A percentile compares a stretch with the other conserved stretches of the same genome.
These are phyloP conservation scores for Tupiocoris notatus DNA, from an alignment of 2,888 invertebrate species.

Conservation along the genomic window DNA sequence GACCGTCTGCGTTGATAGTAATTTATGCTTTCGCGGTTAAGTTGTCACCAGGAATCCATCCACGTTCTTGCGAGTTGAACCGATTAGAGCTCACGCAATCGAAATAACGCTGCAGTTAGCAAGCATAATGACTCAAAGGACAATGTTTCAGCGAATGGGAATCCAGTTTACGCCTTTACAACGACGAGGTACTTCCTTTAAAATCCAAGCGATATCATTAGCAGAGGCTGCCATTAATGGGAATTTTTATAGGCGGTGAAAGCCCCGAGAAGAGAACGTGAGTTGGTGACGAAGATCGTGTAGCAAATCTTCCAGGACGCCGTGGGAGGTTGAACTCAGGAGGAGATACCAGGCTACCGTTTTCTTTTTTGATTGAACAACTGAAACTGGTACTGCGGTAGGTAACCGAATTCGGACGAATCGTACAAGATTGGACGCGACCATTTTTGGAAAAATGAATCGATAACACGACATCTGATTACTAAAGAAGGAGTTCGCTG, in stretches of 20 bases:
- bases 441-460: not conserved
- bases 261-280: not conserved
- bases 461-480: too few relatives aligned
- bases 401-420: not conserved
- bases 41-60: too few relatives aligned
- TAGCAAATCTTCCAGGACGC: conserved; percentile 8
- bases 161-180: not conserved
- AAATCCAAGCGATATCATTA: not conserved
- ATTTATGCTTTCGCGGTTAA: too few relatives aligned
- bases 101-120: not conserved
- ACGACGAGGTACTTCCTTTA: not conserved
- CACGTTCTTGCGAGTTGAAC: not conserved
- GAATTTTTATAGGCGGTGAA: not conserved
- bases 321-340: conserved; percentile 4
- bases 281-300: not conserved
- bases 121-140: not conserved
- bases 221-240: not conserved
- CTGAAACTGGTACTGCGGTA: not conserved
- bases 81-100: not conserved
- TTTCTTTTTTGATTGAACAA: not conserved
- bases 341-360: conserved; percentile 2
- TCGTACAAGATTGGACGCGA: not conserved
- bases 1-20: too few relatives aligned
- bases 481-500: too few relatives aligned
- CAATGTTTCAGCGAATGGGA: not conserved